Percentiles rank a stretch among this genome's conserved stretches.
These are phyloP conservation scores for Anorthoa munda DNA, from an alignment of 2,888 invertebrate species.

Conservation along the genomic window DNA sequence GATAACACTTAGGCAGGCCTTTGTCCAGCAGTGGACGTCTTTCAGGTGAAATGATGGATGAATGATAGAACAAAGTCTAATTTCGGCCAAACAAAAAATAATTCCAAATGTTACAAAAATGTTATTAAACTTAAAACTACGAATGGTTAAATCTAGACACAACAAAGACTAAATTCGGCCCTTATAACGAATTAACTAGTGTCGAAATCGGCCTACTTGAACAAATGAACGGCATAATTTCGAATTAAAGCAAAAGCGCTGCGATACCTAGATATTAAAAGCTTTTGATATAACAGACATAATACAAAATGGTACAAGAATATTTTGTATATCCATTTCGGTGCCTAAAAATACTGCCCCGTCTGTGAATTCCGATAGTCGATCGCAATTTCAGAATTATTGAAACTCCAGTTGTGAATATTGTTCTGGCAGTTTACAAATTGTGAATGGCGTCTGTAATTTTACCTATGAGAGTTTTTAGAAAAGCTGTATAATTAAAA, in stretches of 20 bases:
- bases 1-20: too few species aligned
- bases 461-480: neutral
- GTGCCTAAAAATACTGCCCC: neutral
- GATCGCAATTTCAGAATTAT: neutral
- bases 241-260: neutral
- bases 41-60: too few species aligned
- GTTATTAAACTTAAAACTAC: too few species aligned
- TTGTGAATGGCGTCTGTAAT: neutral
- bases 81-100: too few species aligned
- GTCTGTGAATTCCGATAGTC: neutral
- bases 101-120: too few species aligned
- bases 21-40: too few species aligned
- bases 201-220: neutral
- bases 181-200: neutral
- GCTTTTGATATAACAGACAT: neutral
- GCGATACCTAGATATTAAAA: slow-evolving; percentile 15
- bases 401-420: neutral
- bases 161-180: neutral
- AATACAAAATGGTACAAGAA: slow-evolving; percentile 16
- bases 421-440: neutral
- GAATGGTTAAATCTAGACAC: too few species aligned
- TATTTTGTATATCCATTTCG: neutral
- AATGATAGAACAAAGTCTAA: too few species aligned
- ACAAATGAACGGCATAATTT: neutral
- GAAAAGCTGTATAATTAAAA: neutral